phyloP scores from a whole-genome alignment of 2,888 invertebrate genomes.

The Syrphus vitripennis region DNA sequence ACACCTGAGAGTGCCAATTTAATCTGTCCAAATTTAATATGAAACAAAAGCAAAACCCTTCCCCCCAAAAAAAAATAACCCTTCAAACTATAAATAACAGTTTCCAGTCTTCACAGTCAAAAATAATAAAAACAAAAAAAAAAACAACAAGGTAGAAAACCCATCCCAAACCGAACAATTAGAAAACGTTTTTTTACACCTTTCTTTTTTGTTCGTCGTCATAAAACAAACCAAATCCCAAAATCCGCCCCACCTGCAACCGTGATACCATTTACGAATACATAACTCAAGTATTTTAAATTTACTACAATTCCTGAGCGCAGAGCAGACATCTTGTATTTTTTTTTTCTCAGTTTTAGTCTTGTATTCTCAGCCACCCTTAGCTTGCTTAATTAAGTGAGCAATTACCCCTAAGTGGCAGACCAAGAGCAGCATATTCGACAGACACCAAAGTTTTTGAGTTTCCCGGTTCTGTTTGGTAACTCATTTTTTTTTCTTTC shows the following conservation, averaged over 20 bases:
- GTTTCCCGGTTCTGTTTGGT: neutral
- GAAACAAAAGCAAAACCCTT: neutral
- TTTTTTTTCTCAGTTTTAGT: neutral
- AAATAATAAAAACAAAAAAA: neutral
- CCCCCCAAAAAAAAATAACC: neutral
- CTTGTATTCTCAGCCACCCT: too few relatives aligned
- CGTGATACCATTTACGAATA: neutral
- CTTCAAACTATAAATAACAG: constrained; percentile 14
- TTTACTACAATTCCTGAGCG: neutral
- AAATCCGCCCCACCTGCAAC: neutral
- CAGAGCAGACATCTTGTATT: constrained; percentile 43
- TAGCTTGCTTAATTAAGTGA: constrained; percentile 58
- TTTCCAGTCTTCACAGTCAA: neutral
- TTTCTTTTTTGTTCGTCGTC: neutral
- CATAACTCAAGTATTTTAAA: constrained; percentile 42
- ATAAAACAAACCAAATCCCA: constrained; percentile 30
- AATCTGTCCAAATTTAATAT: constrained; percentile 3
- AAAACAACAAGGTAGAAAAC: constrained; percentile 21
- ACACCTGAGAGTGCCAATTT: constrained; percentile 45
- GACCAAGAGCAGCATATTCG: constrained; percentile 25
- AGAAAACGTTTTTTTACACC: constrained; percentile 24
- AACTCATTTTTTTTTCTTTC: neutral
- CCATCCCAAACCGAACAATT: constrained; percentile 51
- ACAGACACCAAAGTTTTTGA: constrained; percentile 49
- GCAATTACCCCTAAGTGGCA: constrained; percentile 57